Evolutionary conservation across 2,888 invertebrate genomes (phyloP), one percentile per base, ranked within the genome.

Genomic region (Eubasilissa splendida): DNA sequence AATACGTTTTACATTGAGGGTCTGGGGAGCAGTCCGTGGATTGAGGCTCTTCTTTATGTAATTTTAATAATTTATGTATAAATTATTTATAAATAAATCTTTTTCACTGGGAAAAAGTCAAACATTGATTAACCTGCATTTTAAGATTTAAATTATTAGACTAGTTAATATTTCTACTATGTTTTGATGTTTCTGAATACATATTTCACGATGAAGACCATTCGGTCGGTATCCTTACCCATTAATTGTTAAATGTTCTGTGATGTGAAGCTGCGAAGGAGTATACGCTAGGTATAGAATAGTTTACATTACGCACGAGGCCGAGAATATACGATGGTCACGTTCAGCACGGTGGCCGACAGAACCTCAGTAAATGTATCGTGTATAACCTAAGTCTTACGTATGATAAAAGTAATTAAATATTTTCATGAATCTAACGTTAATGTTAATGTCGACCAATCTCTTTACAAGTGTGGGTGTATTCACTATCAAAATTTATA

Each of bases 221-320:
- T 60, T 76, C 42, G 53, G 53, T 70, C 22, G 60, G 52, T n/a
- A 11, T 22, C 73, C 75, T 53, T 59, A 79, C 56, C 80, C 80
- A 70, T 76, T 80, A 77, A 83, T 76, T 83, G 80, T 82, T 83
- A 83, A 82, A 82, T 81, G 82, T 83, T 80, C 83, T 83, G 83
- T 83, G 83, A 83, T 83, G 82, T 80, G 79, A 81, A 77, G 79
- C 52, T 42, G 42, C 50, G 82, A 79, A 73, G 83, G 81, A 83
- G 83, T 83, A 83, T 83, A 83, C 83, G 83, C 83, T 83, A 83
- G 83, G 80, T 83, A 79, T 82, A 82, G 79, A 77, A 77, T 79
- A 82, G 70, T 70, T 83, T 77, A 66, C 66, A 56, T 76, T 59
- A 76, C 70, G 63, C 59, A 52, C 22, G 75, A 79, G 79, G 79